Evolutionary conservation across 2,888 invertebrate species (phyloP), one percentile per base, ranked within the genome.

Genomic region (Meiosimyza decipiens): DNA sequence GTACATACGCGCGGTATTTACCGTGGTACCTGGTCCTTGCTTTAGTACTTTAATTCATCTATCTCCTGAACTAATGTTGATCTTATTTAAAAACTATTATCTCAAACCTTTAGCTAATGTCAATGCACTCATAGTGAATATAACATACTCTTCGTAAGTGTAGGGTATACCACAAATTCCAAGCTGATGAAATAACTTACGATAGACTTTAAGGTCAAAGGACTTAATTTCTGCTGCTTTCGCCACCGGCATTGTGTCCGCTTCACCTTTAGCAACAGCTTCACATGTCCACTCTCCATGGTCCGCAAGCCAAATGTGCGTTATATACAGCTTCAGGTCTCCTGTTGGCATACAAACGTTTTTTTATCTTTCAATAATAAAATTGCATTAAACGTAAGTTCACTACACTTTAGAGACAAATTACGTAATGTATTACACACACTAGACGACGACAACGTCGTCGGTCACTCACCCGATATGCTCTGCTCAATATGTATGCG

Each of bases 241-340:
- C 9, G 40, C 9, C 76, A 9, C n/a, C 11, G 60, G 49, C 49
- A 7, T 55, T 5, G 76, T 77, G 6, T 78, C 80, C 69, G 76
- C 78, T 16, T 18, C 18, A 47, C 22, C 55, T 12, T 47, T 47
- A 9, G 15, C 28, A 28, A 1, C 0, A 12, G 76, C 73, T 69
- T 85, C 84, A 80, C 89, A 89, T 28, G 84, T 85, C 86, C 89
- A 90, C 72, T 85, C 86, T 62, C 89, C 89, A 77, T 86, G 85
- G 80, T 89, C 89, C 74, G 85, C 83, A 75, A 84, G 81, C 62
- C 83, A 79, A 77, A 88, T 88, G 78, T 85, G 87, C 76, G 87
- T 86, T 76, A 89, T 40, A 9, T 9, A 40, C 9, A 40, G 40
- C 40, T 40, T 40, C 9, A 40, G 9, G 6, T 40, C 40, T 40